Base-by-base conservation (phyloP, 2,888 invertebrate species). In the Ochropleura leucogaster region DNA sequence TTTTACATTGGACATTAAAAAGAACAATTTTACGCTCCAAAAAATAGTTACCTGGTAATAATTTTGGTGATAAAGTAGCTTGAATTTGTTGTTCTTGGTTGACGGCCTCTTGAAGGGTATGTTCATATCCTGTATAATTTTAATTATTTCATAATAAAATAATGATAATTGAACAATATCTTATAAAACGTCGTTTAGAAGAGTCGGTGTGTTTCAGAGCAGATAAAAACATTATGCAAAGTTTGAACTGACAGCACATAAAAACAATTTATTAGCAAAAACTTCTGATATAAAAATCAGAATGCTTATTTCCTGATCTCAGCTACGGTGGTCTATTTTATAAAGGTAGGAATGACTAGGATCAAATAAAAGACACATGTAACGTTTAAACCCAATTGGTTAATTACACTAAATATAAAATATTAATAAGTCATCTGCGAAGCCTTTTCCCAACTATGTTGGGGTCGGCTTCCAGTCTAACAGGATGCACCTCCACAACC, bases 261-360 rank as follows among this genome's bases (percentile, higher is more conserved):
- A 85, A 86, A 84, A 80, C 64, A 80, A 46, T 77, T 53, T 68
- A 77, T 84, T 74, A 79, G 68, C 65, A 71, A 69, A 69, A 78
- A 85, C 81, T 89, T 87, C 66, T 51, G 60, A 68, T 80, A 79
- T 89, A 87, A 88, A 88, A 77, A 85, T 80, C 70, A 83, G 65
- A 74, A 86, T 74, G 70, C 68, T 79, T 69, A 82, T 73, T 70
- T 79, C 79, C 67, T 51, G 68, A 40, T 77, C 40, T 51, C 14
- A 42, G 49, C 16, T 69, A 72, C 47, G 51, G 64, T 76, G 64
- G 49, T 73, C 30, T 64, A 62, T 64, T 67, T 70, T 62, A 62
- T 30, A 67, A 51, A 63, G 18, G 42, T 14, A 49, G 14, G 10
- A 75, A 57, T 20, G 12, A 16, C 12, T 51, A 4, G 12, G 14